These are phyloP conservation scores for Mercenaria mercenaria DNA, from an alignment of 1,140 invertebrate genomes.

Conservation along the genomic window DNA sequence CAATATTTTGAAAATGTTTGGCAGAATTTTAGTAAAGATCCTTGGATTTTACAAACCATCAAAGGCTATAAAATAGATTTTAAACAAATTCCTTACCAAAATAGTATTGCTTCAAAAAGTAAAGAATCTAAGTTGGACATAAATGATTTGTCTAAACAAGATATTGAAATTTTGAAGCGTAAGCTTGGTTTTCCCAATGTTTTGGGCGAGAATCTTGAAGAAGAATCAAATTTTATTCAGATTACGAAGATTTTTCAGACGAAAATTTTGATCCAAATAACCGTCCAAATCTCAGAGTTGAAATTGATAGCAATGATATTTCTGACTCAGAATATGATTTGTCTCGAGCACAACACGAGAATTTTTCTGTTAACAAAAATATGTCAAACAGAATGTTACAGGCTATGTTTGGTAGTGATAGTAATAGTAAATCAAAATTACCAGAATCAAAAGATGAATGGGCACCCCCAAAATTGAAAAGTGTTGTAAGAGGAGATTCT, in stretches of 20 bases:
- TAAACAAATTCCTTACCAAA: too few species aligned
- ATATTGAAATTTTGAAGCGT: background rate
- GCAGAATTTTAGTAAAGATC: background rate
- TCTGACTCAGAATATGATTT: background rate
- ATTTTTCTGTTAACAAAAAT: background rate
- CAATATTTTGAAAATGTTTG: background rate
- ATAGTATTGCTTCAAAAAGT: background rate
- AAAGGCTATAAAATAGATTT: too few species aligned
- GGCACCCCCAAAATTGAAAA: too few species aligned
- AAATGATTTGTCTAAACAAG: background rate
- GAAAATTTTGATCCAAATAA: constrained; percentile 6
- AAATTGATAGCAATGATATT: background rate
- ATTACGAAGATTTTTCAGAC: background rate
- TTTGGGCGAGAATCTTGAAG: background rate
- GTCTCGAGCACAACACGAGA: background rate
- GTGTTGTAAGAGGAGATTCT: too few species aligned
- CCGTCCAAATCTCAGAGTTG: background rate
- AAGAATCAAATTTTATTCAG: background rate
- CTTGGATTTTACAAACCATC: too few species aligned
- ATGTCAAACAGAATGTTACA: constrained; percentile 6
- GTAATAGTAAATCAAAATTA: too few species aligned
- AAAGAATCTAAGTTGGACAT: background rate
- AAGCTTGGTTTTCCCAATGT: background rate
- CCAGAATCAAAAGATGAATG: too few species aligned
- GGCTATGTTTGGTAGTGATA: constrained; percentile 20